Percentiles rank a stretch among this genome's conserved stretches.
These are phyloP conservation scores for Polymixis lichenea DNA, from an alignment of 2,888 invertebrate species.

Conservation along the genomic window DNA sequence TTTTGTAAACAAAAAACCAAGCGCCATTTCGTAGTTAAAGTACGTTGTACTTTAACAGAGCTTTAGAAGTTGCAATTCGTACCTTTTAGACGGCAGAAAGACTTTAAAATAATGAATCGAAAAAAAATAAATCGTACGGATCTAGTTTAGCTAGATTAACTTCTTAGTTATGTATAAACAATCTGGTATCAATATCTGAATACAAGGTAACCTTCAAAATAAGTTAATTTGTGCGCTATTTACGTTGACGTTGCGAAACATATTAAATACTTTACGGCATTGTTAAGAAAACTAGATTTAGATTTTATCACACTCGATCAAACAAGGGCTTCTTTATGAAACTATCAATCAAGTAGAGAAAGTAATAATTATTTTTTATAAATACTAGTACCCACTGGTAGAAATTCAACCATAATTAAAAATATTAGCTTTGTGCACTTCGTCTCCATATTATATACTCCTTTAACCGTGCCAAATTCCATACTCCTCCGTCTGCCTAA, in stretches of 20 bases:
- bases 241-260: not conserved
- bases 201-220: not conserved
- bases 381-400: no score
- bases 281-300: slow-evolving; percentile 19
- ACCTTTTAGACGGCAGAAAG: not conserved
- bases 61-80: not conserved
- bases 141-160: not conserved
- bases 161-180: not conserved
- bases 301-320: slow-evolving; percentile 2
- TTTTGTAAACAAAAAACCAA: not conserved
- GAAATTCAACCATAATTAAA: no score
- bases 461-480: no score
- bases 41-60: not conserved
- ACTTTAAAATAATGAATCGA: not conserved
- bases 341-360: not conserved
- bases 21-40: not conserved
- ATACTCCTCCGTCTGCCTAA: no score
- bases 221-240: not conserved
- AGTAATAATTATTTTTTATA: no score
- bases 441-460: no score
- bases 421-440: no score
- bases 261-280: not conserved
- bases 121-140: not conserved
- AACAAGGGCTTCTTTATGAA: not conserved
- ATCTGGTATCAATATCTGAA: not conserved